Evolutionary conservation across 2,113 vertebrate genomes (phyloP), one percentile per base, ranked within the genome.

Genomic region (Alaudala cheleensis): DNA sequence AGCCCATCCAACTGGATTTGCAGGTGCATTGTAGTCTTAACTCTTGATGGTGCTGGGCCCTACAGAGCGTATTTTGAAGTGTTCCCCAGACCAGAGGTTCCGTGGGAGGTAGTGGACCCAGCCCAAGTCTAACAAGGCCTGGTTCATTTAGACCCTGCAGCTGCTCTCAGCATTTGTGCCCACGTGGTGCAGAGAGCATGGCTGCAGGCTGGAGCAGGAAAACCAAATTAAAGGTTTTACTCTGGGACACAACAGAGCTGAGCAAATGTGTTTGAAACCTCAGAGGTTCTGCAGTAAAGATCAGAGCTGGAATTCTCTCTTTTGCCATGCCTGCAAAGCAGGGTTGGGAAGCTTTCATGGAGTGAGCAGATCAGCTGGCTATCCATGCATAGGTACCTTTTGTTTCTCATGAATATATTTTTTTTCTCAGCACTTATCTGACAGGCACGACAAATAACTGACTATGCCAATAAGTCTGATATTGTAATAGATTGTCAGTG

Each of bases 1-100:
- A 87, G 62, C 80, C 60, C 80, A 31, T 91, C 71, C 84, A 74
- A 44, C 90, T 91, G 87, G 53, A n/a, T 13, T 20, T 90, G 92
- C 94, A 97, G 95, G 96, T 97, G 93, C 51, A 1, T 31, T 81
- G 44, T 34, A 47, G 33, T 10, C 66, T 90, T 92, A 93, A 80
- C 51, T 95, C 72, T 34, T 93, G 58, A 6, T 74, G 40, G 34
- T 66, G 11, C 67, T 65, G 90, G 80, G 60, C 70, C 70, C 88
- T 39, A 9, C 65, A 14, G 58, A 72, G 73, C 54, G 1, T 51
- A 7, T 1, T 23, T 1, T 23, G 39, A 58, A 42, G 25, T 29
- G 54, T 24, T 95, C 50, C 45, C n/a, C 76, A 62, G 56, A 60
- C 25, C 37, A 42, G 29, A 67, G 77, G 22, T 9, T 95, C 88